Evolutionary conservation across 2,888 invertebrate genomes (phyloP), one percentile per base, ranked within the genome.

Genomic region (Agrenia bidenticulata): DNA sequence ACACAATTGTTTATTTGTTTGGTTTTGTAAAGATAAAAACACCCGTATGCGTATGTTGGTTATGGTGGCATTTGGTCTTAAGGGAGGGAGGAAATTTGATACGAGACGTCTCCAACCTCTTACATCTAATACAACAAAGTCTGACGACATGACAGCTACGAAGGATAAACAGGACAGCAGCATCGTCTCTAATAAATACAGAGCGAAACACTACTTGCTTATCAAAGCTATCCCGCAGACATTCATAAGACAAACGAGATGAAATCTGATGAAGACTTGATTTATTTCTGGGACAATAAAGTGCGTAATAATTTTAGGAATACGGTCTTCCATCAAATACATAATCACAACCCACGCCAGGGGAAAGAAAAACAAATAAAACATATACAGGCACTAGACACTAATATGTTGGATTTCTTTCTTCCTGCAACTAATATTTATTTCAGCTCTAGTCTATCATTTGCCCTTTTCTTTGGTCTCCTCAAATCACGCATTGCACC

Each of bases 191-290:
- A 17, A 45, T 5, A 45, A 17, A 45, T 45, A 5, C 19, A 11
- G 15, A 4, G 45, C n/a, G 4, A 19, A 5, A 45, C 32, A 32
- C 32, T 4, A 32, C 32, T 32, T 7, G 32, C 32, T 32, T 32
- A 32, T 32, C 32, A 45, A 5, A 19, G n/a, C 5, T 45, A 45
- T 45, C 45, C 5, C 45, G 45, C 15, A 15, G 45, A 45, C 45
- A 45, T 45, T 45, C 45, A 45, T 9, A 45, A 19, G 45, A 45
- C 45, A 45, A 45, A 45, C 45, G 5, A 19, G 45, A 45, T 45
- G 4, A 45, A 9, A 45, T 45, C 45, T 17, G 45, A 45, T 45
- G 45, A 15, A 45, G 45, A n/a, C 19, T 19, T 45, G 45, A 45
- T 45, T 45, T 45, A 45, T 45, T 5, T 17, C 4, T 15, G 19